Percentiles rank a stretch among this genome's conserved stretches.
phyloP scores from a whole-genome alignment of 2,797 vertebrate species.

The Enoplosus armatus region DNA sequence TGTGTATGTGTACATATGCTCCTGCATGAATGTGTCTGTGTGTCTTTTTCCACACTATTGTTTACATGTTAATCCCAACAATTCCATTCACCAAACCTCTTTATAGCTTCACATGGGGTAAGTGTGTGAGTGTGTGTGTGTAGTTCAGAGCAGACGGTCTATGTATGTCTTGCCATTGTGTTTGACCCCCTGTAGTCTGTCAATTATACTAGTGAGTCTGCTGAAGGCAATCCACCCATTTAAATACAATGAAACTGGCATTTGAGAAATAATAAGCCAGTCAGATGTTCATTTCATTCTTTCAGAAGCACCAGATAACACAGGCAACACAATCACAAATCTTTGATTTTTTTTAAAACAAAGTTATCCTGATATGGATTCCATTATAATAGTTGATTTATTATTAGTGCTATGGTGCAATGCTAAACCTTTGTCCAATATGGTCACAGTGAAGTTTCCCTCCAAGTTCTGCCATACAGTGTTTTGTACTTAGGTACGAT shows the following conservation, averaged over 20 bases:
- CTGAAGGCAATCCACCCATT: slow-evolving; percentile 56
- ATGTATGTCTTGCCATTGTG: slow-evolving; percentile 60
- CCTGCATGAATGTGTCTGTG: slow-evolving; percentile 19
- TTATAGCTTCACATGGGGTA: slow-evolving; percentile 59
- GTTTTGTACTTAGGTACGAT: neutral
- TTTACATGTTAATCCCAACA: slow-evolving; percentile 71
- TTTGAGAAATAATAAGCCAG: slow-evolving; percentile 47
- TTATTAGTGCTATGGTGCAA: no score
- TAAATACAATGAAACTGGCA: slow-evolving; percentile 66
- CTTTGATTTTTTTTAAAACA: neutral
- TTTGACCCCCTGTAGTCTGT: slow-evolving; percentile 64
- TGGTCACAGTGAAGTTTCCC: neutral
- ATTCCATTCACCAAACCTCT: slow-evolving; percentile 59
- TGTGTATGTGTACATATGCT: slow-evolving; percentile 25
- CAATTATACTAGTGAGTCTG: slow-evolving; percentile 44
- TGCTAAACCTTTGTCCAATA: no score
- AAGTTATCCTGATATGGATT: neutral
- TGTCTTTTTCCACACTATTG: slow-evolving; percentile 66
- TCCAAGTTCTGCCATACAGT: neutral
- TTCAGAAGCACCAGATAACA: neutral
- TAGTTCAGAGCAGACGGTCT: slow-evolving; percentile 57
- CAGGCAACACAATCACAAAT: neutral
- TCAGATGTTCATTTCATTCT: slow-evolving; percentile 9
- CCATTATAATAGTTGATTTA: neutral
- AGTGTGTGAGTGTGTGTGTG: slow-evolving; percentile 30